Evolutionary conservation across 2,797 vertebrate genomes (phyloP), one percentile per base, ranked within the genome.

Genomic region (Erethizon dorsatum): DNA sequence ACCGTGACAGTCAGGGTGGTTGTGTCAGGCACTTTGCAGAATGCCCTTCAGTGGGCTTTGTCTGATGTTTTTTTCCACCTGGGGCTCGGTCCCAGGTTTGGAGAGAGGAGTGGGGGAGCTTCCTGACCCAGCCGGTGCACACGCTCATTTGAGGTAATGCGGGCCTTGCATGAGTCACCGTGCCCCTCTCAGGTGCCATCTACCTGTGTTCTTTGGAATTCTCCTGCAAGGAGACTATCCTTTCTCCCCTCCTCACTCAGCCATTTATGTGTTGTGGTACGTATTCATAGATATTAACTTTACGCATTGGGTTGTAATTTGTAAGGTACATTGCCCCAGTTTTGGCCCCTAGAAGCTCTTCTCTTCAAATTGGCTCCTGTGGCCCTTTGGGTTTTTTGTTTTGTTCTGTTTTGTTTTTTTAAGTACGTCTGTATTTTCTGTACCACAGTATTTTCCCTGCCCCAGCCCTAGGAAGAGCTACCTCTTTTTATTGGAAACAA

Each of bases 241-340:
- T 18, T 63, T 52, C 47, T 61, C n/a, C 71, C 6, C 61, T 13
- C 11, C 31, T 24, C 12, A 15, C 54, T 37, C 11, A 37, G 33
- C 45, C 22, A 10, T 47, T 56, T 56, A 11, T 14, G 57, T 5
- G 17, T 31, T 57, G 57, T 13, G 17, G 6, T 31, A 3, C 22
- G 41, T 17, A 13, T 31, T n/a, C 4, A 0, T 1, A 41, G 33
- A 3, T 20, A 2, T 8, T 54, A 2, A 54, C 12, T 47, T 47
- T 31, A 14, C 11, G 57, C 11, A 0, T 1, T 0, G 12, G 56
- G 11, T 22, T 78, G 2, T 8, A 1, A 41, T 69, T 33, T 28
- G 26, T 15, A 28, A 12, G 54, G 24, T 65, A 7, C 1, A 5
- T 31, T 1, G 2, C 7, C 56, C 47, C 41, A 4, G 78, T 41